phyloP scores from a whole-genome alignment of 2,113 vertebrate species.

The Cyprinus carpio region DNA sequence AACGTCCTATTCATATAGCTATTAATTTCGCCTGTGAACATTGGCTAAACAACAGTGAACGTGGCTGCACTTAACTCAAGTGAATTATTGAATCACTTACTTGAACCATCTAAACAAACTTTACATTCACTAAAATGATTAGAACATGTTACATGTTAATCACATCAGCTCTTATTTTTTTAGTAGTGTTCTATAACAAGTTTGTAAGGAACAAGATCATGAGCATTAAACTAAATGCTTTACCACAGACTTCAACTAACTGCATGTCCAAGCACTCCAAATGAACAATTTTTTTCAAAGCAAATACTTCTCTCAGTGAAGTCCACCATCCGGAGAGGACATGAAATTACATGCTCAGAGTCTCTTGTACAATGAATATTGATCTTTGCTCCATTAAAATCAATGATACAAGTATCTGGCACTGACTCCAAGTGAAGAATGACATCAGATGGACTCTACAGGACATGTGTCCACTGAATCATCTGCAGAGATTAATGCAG shows the following conservation, averaged over 20 bases:
- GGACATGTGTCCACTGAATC: neutral
- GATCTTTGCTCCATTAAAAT: conserved; percentile 5
- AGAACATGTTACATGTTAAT: too few species aligned
- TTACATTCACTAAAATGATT: too few species aligned
- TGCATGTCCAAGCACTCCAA: neutral
- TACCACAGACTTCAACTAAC: neutral
- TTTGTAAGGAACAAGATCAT: too few species aligned
- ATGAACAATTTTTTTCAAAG: neutral
- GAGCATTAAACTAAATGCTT: neutral
- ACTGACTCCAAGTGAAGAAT: conserved; percentile 11
- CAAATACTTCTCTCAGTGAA: neutral
- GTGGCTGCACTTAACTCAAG: too few species aligned
- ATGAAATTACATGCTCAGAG: neutral
- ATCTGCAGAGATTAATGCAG: neutral
- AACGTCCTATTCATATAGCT: too few species aligned
- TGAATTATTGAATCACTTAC: too few species aligned
- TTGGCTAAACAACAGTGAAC: too few species aligned
- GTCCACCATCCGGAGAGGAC: neutral
- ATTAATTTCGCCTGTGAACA: too few species aligned
- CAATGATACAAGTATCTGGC: neutral
- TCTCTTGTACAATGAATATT: neutral
- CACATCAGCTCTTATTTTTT: too few species aligned
- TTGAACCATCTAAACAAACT: too few species aligned
- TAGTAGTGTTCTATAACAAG: too few species aligned
- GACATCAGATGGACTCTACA: neutral